These are phyloP conservation scores for Enteromius thamalakanensis DNA, from an alignment of 2,797 vertebrate genomes.

Conservation along the genomic window DNA sequence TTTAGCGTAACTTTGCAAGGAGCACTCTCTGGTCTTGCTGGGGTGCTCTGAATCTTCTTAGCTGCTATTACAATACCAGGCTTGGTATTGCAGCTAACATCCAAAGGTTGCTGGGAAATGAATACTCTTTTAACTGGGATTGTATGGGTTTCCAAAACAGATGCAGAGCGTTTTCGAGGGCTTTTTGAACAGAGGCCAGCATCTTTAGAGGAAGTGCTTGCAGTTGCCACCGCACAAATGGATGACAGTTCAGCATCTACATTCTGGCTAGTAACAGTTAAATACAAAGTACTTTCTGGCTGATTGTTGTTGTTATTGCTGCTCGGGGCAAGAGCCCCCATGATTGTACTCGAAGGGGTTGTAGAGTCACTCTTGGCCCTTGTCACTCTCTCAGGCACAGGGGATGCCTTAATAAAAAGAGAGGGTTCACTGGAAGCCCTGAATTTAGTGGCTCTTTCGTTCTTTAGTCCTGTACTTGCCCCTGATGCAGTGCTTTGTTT, in stretches of 20 bases:
- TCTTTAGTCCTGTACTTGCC: constrained; percentile 73
- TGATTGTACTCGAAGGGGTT: constrained; percentile 74
- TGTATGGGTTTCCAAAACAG: constrained; percentile 84
- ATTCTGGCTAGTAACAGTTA: constrained; percentile 87
- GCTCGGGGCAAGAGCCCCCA: constrained; percentile 78
- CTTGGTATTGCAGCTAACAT: constrained; percentile 78
- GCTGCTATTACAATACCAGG: constrained; percentile 69
- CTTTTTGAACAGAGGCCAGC: constrained; percentile 82
- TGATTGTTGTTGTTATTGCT: constrained; percentile 82
- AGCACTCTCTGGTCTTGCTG: constrained; percentile 82
- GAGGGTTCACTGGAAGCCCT: constrained; percentile 84
- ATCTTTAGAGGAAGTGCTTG: constrained; percentile 78
- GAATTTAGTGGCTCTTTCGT: constrained; percentile 80
- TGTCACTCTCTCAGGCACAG: constrained; percentile 76
- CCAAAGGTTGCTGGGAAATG: constrained; percentile 85
- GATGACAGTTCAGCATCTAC: constrained; percentile 80
- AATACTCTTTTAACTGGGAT: constrained; percentile 94
- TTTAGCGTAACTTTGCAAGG: constrained; percentile 82
- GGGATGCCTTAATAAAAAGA: constrained; percentile 80
- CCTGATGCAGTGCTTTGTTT: constrained; percentile 72
- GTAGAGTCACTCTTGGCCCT: constrained; percentile 83
- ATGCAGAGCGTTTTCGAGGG: constrained; percentile 88
- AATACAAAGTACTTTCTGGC: constrained; percentile 83
- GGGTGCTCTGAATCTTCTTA: constrained; percentile 83
- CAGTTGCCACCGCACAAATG: constrained; percentile 74